phyloP scores from a whole-genome alignment of 2,797 vertebrate genomes.

The Eulemur albifrons region DNA sequence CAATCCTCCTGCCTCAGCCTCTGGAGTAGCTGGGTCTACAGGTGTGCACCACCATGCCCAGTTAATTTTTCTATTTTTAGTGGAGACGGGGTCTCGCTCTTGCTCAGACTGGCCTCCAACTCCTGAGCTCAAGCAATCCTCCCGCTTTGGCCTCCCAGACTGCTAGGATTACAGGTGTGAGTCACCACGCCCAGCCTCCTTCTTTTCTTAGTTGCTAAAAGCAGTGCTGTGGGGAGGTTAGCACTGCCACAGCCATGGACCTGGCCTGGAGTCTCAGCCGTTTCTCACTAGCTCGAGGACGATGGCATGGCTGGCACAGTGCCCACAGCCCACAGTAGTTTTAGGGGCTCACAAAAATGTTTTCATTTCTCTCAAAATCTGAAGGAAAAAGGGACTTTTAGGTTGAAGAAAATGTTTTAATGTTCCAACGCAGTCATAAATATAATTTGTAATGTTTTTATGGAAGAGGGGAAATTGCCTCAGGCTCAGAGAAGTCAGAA shows the following conservation, averaged over 20 bases:
- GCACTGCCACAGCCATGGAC: fast-evolving
- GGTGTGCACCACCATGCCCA: no score
- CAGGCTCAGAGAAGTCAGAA: background rate
- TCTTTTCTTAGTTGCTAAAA: background rate
- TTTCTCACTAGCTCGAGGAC: background rate
- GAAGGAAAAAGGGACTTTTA: background rate
- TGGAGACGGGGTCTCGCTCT: background rate
- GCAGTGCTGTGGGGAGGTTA: background rate
- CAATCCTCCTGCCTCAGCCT: no score
- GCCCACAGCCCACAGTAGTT: background rate
- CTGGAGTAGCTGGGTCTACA: background rate
- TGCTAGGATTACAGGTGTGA: background rate
- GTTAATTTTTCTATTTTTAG: background rate
- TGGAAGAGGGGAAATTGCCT: background rate
- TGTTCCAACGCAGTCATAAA: background rate
- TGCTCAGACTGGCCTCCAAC: background rate
- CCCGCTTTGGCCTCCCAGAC: background rate
- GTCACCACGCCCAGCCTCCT: background rate
- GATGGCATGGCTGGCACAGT: fast-evolving
- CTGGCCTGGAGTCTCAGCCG: background rate
- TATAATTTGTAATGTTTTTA: background rate
- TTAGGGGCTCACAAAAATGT: background rate
- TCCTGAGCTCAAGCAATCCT: background rate
- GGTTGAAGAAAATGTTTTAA: background rate
- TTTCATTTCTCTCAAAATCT: background rate